phyloP scores from a whole-genome alignment of 2,113 vertebrate species.

The Syrmaticus mikado region DNA sequence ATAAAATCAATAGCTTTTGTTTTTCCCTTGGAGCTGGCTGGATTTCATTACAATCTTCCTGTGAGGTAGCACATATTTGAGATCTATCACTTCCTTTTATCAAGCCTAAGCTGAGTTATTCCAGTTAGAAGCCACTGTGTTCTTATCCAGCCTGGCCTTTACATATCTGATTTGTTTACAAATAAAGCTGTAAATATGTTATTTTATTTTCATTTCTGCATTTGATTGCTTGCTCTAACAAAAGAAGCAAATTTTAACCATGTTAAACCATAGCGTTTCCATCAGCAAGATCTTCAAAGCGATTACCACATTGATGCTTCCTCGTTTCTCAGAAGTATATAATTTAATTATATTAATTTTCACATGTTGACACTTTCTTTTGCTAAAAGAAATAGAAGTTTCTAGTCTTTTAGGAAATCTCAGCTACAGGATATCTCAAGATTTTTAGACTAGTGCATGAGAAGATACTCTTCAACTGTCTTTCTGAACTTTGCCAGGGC shows the following conservation, averaged over 20 bases:
- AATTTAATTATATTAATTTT: neutral
- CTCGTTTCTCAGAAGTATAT: neutral
- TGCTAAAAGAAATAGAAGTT: neutral
- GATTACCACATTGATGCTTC: neutral
- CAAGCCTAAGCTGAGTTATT: neutral
- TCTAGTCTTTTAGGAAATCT: neutral
- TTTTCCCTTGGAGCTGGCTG: constrained; percentile 25
- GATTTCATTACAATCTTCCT: constrained; percentile 55
- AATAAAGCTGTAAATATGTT: neutral
- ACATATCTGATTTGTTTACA: neutral
- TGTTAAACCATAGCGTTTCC: neutral
- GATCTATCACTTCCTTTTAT: constrained; percentile 5
- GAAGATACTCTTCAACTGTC: neutral
- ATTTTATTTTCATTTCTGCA: neutral
- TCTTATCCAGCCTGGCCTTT: neutral
- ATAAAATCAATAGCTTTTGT: constrained; percentile 37
- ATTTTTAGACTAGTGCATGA: neutral
- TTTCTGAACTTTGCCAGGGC: neutral
- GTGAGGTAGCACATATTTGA: constrained; percentile 26
- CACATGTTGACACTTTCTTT: neutral
- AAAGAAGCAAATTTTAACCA: neutral
- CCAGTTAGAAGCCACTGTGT: neutral
- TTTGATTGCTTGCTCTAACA: neutral
- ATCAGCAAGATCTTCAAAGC: neutral
- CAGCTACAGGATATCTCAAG: neutral